Evolutionary conservation across 2,113 vertebrate species (phyloP).

Genomic region (Strigops habroptila): DNA sequence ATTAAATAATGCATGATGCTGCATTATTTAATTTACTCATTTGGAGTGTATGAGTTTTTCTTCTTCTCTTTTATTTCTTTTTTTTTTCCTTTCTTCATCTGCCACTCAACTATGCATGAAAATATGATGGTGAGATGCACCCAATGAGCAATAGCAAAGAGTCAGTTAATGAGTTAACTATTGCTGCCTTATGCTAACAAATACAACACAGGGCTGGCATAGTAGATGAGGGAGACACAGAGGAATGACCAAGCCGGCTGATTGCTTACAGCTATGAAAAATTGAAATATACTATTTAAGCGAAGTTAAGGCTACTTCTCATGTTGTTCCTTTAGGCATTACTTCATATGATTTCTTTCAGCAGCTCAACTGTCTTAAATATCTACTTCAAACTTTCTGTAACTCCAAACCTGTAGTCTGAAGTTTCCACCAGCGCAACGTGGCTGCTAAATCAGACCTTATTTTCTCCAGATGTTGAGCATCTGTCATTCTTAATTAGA

Average conservation of each 20-base stretch:
- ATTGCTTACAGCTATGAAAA: background rate
- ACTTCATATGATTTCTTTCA: background rate
- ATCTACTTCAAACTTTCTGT: background rate
- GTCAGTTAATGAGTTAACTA: background rate
- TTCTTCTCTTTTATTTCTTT: background rate
- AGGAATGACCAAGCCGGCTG: background rate
- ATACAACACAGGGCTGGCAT: background rate
- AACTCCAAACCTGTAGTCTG: background rate
- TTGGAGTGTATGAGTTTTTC: background rate
- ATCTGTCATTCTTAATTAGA: conserved; percentile 50
- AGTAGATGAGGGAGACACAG: background rate
- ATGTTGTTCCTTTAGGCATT: background rate
- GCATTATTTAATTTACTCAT: background rate
- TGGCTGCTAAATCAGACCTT: background rate
- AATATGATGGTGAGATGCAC: background rate
- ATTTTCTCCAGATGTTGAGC: conserved; percentile 48
- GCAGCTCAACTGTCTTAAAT: background rate
- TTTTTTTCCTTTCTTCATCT: background rate
- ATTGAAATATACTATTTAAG: background rate
- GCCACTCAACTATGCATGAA: background rate
- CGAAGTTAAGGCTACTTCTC: background rate
- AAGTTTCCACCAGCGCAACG: conserved; percentile 4
- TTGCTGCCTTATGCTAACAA: background rate
- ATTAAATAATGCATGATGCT: too few relatives aligned
- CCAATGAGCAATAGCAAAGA: background rate